phyloP scores from a whole-genome alignment of 2,113 vertebrate species.

The Arothron firmamentum region DNA sequence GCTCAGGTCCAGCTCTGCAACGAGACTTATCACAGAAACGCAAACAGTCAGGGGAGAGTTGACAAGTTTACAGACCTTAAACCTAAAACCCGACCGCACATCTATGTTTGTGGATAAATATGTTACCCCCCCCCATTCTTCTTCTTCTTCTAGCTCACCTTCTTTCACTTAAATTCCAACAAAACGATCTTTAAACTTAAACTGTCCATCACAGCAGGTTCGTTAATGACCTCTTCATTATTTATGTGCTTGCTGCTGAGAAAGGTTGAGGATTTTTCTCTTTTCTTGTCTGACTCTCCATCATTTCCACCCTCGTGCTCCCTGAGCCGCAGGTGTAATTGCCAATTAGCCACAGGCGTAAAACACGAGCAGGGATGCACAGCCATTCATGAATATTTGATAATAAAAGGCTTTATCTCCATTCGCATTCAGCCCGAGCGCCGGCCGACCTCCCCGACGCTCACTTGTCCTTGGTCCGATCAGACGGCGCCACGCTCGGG shows the following conservation, averaged over 20 bases:
- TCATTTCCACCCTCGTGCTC: conserved; percentile 20
- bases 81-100: no score
- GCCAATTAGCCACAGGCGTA: conserved; percentile 38
- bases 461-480: conserved; percentile 45
- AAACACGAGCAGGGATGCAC: conserved; percentile 14
- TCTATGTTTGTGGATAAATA: background rate
- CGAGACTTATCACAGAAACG: background rate
- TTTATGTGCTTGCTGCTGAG: background rate
- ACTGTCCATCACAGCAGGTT: conserved; percentile 13
- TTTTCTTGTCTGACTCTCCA: background rate
- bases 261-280: background rate
- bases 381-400: conserved; percentile 65
- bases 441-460: conserved; percentile 37
- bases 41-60: background rate
- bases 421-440: conserved; percentile 40
- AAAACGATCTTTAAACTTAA: conserved; percentile 3
- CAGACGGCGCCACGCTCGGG: conserved; percentile 5
- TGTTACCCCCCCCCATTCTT: conserved; percentile 1
- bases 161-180: background rate
- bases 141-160: conserved; percentile 27
- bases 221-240: conserved; percentile 13
- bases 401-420: conserved; percentile 38
- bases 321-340: conserved; percentile 46
- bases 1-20: no score
- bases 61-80: no score